A percentile compares a stretch with the other conserved stretches of the same genome.
Conservation (phyloP, 2,113 vertebrate species). For the Miniopterus natalensis region DNA sequence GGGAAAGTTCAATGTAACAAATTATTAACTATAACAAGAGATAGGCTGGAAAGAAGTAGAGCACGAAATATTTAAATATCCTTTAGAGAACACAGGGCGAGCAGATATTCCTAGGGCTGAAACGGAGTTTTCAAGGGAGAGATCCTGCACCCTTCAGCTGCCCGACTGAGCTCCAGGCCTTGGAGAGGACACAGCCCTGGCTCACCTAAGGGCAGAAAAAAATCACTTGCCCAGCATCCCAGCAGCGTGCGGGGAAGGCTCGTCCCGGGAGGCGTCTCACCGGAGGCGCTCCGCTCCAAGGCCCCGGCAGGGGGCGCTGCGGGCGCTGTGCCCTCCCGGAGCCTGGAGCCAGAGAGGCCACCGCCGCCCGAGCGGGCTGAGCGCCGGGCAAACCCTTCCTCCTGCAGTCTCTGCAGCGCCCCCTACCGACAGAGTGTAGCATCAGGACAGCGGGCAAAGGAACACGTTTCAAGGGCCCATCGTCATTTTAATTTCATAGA, state of each 20-base stretch:
- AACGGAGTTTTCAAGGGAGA: not conserved
- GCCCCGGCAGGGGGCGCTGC: not conserved
- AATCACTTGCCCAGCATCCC: not conserved
- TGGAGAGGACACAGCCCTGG: not conserved
- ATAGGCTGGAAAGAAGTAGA: not conserved
- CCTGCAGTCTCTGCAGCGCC: not conserved
- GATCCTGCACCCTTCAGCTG: too few relatives aligned
- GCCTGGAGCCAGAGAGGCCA: not conserved
- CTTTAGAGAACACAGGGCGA: not conserved
- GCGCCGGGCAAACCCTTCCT: not conserved
- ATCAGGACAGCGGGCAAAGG: not conserved
- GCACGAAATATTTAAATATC: not conserved
- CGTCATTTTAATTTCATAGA: not conserved
- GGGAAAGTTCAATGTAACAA: not conserved
- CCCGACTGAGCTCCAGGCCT: not conserved
- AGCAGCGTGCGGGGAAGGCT: not conserved
- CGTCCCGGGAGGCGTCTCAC: not conserved
- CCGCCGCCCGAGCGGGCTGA: accelerated
- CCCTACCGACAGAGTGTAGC: not conserved
- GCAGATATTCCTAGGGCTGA: not conserved
- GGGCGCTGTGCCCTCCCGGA: too few relatives aligned
- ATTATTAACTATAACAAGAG: not conserved
- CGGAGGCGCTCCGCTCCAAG: not conserved
- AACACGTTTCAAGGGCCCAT: not conserved
- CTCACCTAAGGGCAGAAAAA: not conserved